Evolutionary conservation across 1,140 invertebrate genomes (phyloP), one percentile per base, ranked within the genome.

Genomic region (Aporrectodea caliginosa): DNA sequence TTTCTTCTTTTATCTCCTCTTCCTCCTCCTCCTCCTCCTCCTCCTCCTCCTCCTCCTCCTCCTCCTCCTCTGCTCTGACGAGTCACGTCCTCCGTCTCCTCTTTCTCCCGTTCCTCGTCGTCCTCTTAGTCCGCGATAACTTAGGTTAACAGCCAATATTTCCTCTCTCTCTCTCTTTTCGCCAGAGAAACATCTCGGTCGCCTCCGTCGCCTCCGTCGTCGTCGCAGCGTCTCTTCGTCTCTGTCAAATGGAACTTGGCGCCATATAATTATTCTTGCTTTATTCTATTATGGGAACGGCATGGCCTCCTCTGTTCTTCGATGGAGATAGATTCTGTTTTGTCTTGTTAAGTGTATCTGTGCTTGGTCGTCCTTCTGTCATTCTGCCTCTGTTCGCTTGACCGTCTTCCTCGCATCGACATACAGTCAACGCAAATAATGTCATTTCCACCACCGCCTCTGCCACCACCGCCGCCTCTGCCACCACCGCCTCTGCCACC

Each of bases 261-360:
- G 43, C 43, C 43, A 58, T 58, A 58, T 58, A 58, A 58, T 58
- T 58, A 58, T 58, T 58, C 43, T 58, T 58, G 43, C 43, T 58
- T 58, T 58, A 58, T 58, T 58, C 43, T 58, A 58, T 58, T 58
- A 58, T 58, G 43, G 43, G 43, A 58, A 58, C 43, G 43, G 22
- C 6, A 6, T 58, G 43, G 6, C 43, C 22, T 58, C 43, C 22
- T 58, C 43, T 58, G 6, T 58, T 58, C 43, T 6, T 58, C 43
- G 43, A 6, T 58, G 22, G 6, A 58, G 43, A 58, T 22, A 22
- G 22, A 58, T 58, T 58, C 43, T 58, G 43, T 58, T n/a, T n/a
- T n/a, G n/a, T n/a, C n/a, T n/a, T n/a, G n/a, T n/a, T n/a, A n/a
- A n/a, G n/a, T n/a, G n/a, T n/a, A n/a, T n/a, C n/a, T n/a, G n/a